Conservation (phyloP, 2,113 vertebrate genomes). For the Trogon surrucura region DNA sequence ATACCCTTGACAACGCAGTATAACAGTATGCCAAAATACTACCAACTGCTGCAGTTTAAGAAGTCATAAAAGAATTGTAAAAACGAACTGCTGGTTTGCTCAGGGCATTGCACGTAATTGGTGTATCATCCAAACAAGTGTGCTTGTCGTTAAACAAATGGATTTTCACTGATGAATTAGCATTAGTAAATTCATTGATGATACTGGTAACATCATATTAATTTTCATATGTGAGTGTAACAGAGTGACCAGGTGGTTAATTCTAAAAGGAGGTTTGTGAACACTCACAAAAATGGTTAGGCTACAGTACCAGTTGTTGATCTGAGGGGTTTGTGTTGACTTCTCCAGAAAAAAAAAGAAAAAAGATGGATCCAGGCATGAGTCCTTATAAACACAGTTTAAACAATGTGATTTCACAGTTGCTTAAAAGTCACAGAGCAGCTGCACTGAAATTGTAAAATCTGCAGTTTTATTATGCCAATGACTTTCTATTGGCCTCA, state of each 20-base stretch:
- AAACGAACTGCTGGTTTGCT: not conserved
- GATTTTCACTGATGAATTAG: not conserved
- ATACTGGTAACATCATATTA: not conserved
- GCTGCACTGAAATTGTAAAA: slow-evolving; percentile 64
- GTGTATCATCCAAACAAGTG: not conserved
- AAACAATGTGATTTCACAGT: slow-evolving; percentile 75
- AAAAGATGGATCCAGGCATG: slow-evolving; percentile 33
- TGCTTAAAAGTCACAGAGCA: slow-evolving; percentile 70
- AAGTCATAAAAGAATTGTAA: not conserved
- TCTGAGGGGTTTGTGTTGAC: slow-evolving; percentile 6
- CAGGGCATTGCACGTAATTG: fast-evolving
- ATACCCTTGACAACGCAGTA: not conserved
- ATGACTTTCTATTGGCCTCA: slow-evolving; percentile 69
- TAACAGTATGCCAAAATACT: not conserved
- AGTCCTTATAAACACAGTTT: slow-evolving; percentile 56
- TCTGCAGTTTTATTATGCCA: slow-evolving; percentile 63
- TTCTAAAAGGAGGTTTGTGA: not conserved
- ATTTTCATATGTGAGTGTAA: not conserved
- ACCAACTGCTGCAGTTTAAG: not conserved
- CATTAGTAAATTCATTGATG: not conserved
- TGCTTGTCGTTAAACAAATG: not conserved
- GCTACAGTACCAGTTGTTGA: not conserved
- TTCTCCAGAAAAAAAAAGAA: not conserved
- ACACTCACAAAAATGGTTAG: not conserved
- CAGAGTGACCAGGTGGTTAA: not conserved